These are phyloP conservation scores for Oeneis ivallda DNA, from an alignment of 2,888 invertebrate species.

Conservation along the genomic window DNA sequence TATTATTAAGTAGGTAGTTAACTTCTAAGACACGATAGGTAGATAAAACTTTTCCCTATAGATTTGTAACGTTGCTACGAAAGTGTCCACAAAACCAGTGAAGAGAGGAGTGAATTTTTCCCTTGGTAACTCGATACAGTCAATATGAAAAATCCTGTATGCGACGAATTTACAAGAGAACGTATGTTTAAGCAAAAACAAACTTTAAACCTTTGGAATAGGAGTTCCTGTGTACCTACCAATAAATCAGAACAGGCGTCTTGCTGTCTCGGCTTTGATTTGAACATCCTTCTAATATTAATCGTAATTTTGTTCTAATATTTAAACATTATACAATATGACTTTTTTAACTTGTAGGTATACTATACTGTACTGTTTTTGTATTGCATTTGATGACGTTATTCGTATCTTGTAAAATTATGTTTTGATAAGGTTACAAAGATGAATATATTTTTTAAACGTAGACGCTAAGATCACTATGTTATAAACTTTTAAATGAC, in stretches of 20 bases:
- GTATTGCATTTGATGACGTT: no score
- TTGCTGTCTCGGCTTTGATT: conserved; percentile 70
- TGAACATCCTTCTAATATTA: conserved; percentile 53
- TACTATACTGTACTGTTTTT: no score
- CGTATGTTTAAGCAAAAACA: conserved; percentile 44
- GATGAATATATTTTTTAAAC: no score
- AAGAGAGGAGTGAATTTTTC: neutral
- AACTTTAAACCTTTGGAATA: conserved; percentile 50
- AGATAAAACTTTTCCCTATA: no score
- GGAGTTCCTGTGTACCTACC: conserved; percentile 36
- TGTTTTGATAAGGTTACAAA: no score
- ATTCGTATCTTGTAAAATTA: no score
- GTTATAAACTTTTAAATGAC: no score
- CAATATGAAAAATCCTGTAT: conserved; percentile 33
- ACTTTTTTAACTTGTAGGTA: no score
- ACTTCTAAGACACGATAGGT: no score
- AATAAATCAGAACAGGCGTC: conserved; percentile 56
- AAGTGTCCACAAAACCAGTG: neutral
- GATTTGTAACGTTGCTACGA: no score
- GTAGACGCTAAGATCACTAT: no score
- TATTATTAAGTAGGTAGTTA: no score
- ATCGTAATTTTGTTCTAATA: conserved; percentile 29
- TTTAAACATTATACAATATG: conserved; percentile 7
- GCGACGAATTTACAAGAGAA: conserved; percentile 24
- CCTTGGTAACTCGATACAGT: conserved; percentile 18